Evolutionary conservation across 2,797 vertebrate genomes (phyloP), one percentile per base, ranked within the genome.

Genomic region (Rhinoraja longicauda): DNA sequence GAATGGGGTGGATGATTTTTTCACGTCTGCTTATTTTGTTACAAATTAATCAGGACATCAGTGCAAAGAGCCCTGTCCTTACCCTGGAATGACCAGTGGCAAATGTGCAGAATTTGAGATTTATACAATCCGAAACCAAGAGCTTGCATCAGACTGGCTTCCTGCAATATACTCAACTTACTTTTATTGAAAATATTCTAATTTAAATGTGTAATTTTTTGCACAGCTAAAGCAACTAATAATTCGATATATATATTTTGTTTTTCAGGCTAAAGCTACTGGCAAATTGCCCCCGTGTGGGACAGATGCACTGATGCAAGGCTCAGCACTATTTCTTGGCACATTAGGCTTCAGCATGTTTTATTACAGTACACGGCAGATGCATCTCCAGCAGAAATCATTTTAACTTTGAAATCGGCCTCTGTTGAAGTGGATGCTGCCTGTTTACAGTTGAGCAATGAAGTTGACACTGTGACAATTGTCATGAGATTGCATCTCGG

Each of bases 301-400:
- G 0, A 94, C 94, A 7, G 95, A 96, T 81, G 78, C 93, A 0
- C 70, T 94, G 19, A 95, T 96, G 94, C 95, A 95, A 36, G 93
- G 94, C 75, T 57, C 95, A 0, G 95, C 96, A 0, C 0, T 96
- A 93, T 93, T 96, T 4, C 94, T 96, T 93, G 95, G 95, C 7
- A 72, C 95, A 84, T 94, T 94, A n/a, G 95, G 95, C 13, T 93
- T 95, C 93, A 90, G 94, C 93, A 94, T 95, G 15, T 95, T 95
- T 86, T 94, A 94, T 93, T 96, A 96, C 93, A 96, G 95, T 92
- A 94, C 94, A 0, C 94, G 93, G 90, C 95, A 94, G 90, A 94
- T 96, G 9, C 94, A 95, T 32, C 96, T 95, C 5, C 93, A 93
- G 1, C 95, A 94, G 79, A 94, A 93, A 9, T 90, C 86, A 9